phyloP scores from a whole-genome alignment of 2,797 vertebrate genomes.

The Pseudochirops cupreus region DNA sequence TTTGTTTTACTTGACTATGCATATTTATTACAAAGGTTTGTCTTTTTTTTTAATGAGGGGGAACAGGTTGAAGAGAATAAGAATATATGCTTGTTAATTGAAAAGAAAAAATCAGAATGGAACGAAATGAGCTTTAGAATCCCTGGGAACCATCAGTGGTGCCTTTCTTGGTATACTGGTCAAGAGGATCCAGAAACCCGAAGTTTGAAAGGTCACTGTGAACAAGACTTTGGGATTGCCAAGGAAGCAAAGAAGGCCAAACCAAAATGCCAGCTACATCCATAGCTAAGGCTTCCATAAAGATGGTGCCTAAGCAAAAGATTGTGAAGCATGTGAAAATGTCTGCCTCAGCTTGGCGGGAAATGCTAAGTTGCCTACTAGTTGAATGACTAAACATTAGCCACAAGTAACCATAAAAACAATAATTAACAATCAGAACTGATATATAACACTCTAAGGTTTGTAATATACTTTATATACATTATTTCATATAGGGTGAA shows the following conservation, averaged over 20 bases:
- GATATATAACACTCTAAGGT: not conserved
- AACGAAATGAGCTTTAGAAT: not conserved
- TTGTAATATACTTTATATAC: not conserved
- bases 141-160: not conserved
- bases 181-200: not conserved
- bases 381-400: not conserved
- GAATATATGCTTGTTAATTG: not conserved
- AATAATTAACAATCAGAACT: not conserved
- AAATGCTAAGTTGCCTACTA: not conserved
- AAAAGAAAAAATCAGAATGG: not conserved
- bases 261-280: not conserved
- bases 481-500: not conserved
- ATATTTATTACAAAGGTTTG: not conserved
- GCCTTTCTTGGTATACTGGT: not conserved
- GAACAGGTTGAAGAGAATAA: not conserved
- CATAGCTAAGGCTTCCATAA: not conserved
- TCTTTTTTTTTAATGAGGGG: not conserved
- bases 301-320: not conserved
- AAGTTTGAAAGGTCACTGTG: not conserved
- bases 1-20: not conserved
- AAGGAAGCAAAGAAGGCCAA: not conserved
- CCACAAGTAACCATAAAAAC: not conserved
- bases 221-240: not conserved
- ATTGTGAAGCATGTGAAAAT: not conserved
- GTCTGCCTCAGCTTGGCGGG: not conserved